Evolutionary conservation across 2,113 vertebrate species (phyloP).

Genomic region (Thunnus thynnus): DNA sequence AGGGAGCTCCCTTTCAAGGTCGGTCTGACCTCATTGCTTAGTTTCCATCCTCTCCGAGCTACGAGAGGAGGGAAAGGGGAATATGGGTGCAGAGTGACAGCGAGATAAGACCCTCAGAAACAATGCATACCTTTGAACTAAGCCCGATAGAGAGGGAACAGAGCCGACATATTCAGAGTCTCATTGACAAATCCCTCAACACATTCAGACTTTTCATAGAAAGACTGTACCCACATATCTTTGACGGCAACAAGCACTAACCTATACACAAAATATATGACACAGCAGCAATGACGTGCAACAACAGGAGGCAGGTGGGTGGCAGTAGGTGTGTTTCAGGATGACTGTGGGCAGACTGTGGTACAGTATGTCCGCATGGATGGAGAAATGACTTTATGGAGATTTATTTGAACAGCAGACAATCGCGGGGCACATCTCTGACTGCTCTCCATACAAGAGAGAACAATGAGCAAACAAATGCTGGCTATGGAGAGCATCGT

Average conservation of each 20-base stretch:
- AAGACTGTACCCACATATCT: not conserved
- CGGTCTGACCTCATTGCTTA: slow-evolving; percentile 82
- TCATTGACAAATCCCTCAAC: slow-evolving; percentile 60
- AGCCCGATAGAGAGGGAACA: slow-evolving; percentile 24
- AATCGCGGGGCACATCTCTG: slow-evolving; percentile 31
- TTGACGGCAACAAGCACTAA: slow-evolving; percentile 57
- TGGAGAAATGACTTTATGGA: slow-evolving; percentile 44
- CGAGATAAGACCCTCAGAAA: slow-evolving; percentile 77
- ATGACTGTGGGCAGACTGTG: slow-evolving; percentile 63
- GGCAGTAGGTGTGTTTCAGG: slow-evolving; percentile 74
- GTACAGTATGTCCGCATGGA: slow-evolving; percentile 73
- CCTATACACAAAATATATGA: slow-evolving; percentile 60
- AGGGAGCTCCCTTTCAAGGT: slow-evolving; percentile 84
- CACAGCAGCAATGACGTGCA: slow-evolving; percentile 77
- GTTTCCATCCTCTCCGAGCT: slow-evolving; percentile 78
- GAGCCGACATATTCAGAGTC: slow-evolving; percentile 43
- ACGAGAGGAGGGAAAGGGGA: slow-evolving; percentile 58
- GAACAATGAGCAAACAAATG: slow-evolving; percentile 57
- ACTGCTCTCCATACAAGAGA: slow-evolving; percentile 38
- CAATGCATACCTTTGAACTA: slow-evolving; percentile 76
- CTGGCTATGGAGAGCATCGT: slow-evolving; percentile 56
- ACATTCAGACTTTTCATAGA: slow-evolving; percentile 24
- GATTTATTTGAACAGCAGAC: slow-evolving; percentile 29
- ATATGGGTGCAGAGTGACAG: slow-evolving; percentile 74
- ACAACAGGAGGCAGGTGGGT: slow-evolving; percentile 79